A percentile compares a stretch with the other conserved stretches of the same genome.
phyloP scores from a whole-genome alignment of 2,797 vertebrate species.

The Pteropus rufus region DNA sequence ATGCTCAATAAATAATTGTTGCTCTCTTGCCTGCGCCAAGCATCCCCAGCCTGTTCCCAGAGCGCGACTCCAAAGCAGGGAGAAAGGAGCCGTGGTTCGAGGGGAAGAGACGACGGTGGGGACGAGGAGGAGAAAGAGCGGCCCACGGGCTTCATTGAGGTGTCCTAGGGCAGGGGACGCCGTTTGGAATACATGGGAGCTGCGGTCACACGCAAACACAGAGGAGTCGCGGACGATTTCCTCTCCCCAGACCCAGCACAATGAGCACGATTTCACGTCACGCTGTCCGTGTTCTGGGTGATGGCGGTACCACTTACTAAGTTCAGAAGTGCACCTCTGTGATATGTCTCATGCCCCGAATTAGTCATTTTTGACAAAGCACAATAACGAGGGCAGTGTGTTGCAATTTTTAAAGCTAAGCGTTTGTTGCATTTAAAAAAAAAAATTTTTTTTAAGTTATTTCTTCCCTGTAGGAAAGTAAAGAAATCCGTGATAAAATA shows the following conservation, averaged over 20 bases:
- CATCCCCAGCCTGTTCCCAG: not conserved
- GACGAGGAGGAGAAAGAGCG: not conserved
- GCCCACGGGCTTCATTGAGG: not conserved
- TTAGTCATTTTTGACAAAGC: slow-evolving; percentile 57
- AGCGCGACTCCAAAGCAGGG: not conserved
- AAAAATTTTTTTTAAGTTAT: slow-evolving; percentile 62
- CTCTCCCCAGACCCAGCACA: not conserved
- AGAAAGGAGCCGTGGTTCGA: not conserved
- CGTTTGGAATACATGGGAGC: not conserved
- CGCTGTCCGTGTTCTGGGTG: not conserved
- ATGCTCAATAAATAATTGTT: not conserved
- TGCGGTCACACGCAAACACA: not conserved
- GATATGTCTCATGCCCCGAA: not conserved
- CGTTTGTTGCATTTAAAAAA: slow-evolving; percentile 39
- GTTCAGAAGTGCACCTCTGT: not conserved
- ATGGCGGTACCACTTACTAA: not conserved
- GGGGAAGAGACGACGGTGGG: not conserved
- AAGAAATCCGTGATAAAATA: slow-evolving; percentile 85
- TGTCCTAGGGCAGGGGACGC: not conserved
- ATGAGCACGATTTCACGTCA: not conserved
- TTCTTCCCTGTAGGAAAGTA: slow-evolving; percentile 84
- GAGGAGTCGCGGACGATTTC: not conserved
- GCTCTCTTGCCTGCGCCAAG: rapidly evolving
- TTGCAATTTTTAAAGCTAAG: slow-evolving; percentile 72
- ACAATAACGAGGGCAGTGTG: slow-evolving; percentile 41